A percentile compares a stretch with the other conserved stretches of the same genome.
These are phyloP conservation scores for Aphaenogaster rudis DNA, from an alignment of 1,140 invertebrate genomes.

Conservation along the genomic window DNA sequence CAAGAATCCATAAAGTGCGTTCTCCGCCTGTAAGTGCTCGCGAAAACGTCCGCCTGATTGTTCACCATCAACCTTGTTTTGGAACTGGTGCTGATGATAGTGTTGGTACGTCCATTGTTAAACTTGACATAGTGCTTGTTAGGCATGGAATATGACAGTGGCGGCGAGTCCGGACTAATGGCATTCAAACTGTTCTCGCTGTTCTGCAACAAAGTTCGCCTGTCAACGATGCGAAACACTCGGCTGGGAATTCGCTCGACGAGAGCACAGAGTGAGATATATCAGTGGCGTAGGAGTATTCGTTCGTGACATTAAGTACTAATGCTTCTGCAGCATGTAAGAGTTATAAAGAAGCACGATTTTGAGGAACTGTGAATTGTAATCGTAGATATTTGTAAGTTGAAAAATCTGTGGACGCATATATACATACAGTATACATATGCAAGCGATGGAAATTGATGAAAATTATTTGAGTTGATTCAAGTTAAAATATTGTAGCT, in stretches of 20 bases:
- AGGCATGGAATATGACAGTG: slow-evolving; percentile 40
- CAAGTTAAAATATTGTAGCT: not conserved
- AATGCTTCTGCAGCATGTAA: not conserved
- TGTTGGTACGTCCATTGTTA: slow-evolving; percentile 78
- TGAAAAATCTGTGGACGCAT: not conserved
- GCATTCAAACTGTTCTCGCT: slow-evolving; percentile 81
- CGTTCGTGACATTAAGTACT: not conserved
- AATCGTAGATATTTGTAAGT: not conserved
- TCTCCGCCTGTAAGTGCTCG: slow-evolving; percentile 81
- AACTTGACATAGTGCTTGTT: slow-evolving; percentile 82
- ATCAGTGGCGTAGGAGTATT: slow-evolving; percentile 69
- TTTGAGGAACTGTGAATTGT: not conserved
- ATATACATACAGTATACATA: not conserved
- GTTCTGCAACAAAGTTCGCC: slow-evolving; percentile 84
- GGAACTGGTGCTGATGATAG: slow-evolving; percentile 70
- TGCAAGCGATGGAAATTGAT: not conserved
- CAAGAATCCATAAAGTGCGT: slow-evolving; percentile 90
- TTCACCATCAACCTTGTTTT: slow-evolving; percentile 77
- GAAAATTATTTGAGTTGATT: not conserved
- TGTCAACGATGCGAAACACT: slow-evolving; percentile 79
- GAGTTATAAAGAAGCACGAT: not conserved
- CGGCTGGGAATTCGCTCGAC: slow-evolving; percentile 58
- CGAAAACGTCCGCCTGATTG: slow-evolving; percentile 80
- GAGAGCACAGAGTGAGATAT: not conserved
- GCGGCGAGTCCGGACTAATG: slow-evolving; percentile 74